Base-by-base conservation (phyloP, 2,888 invertebrate species). In the Metellina segmentata region DNA sequence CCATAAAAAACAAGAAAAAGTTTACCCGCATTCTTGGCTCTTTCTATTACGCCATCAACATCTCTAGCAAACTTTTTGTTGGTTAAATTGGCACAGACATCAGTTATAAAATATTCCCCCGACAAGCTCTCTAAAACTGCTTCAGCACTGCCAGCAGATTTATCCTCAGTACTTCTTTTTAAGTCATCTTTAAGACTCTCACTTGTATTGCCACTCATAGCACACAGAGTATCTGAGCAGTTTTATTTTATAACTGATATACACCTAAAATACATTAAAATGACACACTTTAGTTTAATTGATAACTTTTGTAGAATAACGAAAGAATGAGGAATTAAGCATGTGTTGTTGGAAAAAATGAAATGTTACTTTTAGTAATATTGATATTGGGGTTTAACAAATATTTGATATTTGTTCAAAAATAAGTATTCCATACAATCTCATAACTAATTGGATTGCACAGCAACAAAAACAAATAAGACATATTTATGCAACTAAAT, bases 41-140 rank as follows among this genome's bases (percentile, higher is more conserved):
- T 96, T 95, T 98, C 97, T 93, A 98, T 96, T 9, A 98, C 98
- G 92, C 97, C 97, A 95, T 98, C 98, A 95, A 98, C 96, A 96
- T 98, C 98, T 95, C 98, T 96, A 95, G 97, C 96, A 95, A 97
- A 98, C 95, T 98, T 98, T 95, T 98, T 98, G 95, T 98, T 98
- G 51, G 98, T 98, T 94, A 98, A 96, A 96, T 98, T 98, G 92
- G 98, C 98, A 94, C 98, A 98, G 93, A 98, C 97, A 95, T 98
- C 98, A 93, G 98, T 97, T 89, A 98, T 96, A 95, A 98, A 97
- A 95, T 98, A 97, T 9, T 89, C 85, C 9, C 90, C 92, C 20
- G 92, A 93, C 61, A 92, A 85, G 34, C 77, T 85, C 78, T 92
- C 78, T 16, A 92, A 34, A 16, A 52, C 81, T 53, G 92, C 92